Base-by-base conservation (phyloP, 2,888 invertebrate species). In the Malacosoma neustria region DNA sequence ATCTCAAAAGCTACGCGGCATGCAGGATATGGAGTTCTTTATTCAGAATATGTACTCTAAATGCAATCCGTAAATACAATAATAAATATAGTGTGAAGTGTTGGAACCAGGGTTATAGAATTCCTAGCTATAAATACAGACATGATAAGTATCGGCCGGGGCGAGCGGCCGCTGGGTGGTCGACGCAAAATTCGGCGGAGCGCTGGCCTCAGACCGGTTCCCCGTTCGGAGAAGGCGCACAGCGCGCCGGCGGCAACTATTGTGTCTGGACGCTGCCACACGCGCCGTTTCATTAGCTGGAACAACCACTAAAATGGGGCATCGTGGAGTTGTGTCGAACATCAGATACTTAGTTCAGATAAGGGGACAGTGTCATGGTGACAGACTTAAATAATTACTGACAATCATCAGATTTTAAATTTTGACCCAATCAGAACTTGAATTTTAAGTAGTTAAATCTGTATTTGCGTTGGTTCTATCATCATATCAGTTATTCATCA, bases 101-200 rank as follows among this genome's bases (percentile, higher is more conserved):
- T 1, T 9, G 49, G 62, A 60, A 63, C 43, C 57, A 42, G 59
- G 5, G 31, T 31, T 56, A 52, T 49, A 64, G 65, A 61, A 70
- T 72, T 73, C 72, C 79, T 77, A 81, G 72, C 72, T 72, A 72
- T 79, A 79, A 82, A 81, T 72, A 75, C 66, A 61, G 72, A 69
- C 67, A 74, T 68, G 81, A 80, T 81, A 79, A 76, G 71, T 77
- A 81, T 82, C 79, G 62, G 57, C 56, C 42, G 59, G 66, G 45
- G 52, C 55, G 51, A 48, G 54, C 51, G 60, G 61, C 61, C 69
- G 64, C 66, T 81, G 82, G 84, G 81, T 82, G 82, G 84, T 80
- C 82, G 81, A 59, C 74, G 80, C 81, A 49, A 85, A 82, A 73
- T 84, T 82, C 81, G 84, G 82, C 80, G 65, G 75, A 72, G 71